Conservation (phyloP, 2,113 vertebrate genomes). For the Empidonax alnorum region DNA sequence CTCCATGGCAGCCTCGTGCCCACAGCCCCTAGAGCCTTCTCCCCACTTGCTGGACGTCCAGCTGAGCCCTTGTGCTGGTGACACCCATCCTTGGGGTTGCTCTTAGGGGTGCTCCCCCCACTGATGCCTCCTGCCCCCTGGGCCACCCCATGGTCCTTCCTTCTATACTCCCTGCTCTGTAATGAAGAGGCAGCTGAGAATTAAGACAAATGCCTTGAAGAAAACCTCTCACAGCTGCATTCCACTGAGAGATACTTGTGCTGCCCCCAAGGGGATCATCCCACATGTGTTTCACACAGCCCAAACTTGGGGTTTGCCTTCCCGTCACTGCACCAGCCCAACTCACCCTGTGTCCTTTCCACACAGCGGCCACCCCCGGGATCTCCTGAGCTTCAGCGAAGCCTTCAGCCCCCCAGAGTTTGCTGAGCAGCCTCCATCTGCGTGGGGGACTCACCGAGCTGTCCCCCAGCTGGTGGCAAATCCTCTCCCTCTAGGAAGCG, state of each 20-base stretch:
- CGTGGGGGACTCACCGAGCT: fast-evolving
- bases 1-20: background rate
- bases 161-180: fast-evolving
- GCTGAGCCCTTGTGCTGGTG: background rate
- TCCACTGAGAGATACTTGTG: fast-evolving
- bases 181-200: background rate
- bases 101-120: background rate
- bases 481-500: fast-evolving
- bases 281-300: background rate
- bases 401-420: background rate
- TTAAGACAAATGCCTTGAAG: background rate
- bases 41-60: background rate
- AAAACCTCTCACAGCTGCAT: background rate
- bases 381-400: background rate
- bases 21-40: fast-evolving
- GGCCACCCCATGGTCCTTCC: background rate
- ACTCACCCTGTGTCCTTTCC: fast-evolving
- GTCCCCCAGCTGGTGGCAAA: background rate
- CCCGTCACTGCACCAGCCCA: background rate
- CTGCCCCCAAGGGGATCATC: background rate
- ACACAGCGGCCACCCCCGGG: fast-evolving
- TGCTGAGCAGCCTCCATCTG: background rate
- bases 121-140: background rate
- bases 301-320: background rate
- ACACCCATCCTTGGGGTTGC: background rate